These are phyloP conservation scores for Ochropleura leucogaster DNA, from an alignment of 2,888 invertebrate genomes.

Conservation along the genomic window DNA sequence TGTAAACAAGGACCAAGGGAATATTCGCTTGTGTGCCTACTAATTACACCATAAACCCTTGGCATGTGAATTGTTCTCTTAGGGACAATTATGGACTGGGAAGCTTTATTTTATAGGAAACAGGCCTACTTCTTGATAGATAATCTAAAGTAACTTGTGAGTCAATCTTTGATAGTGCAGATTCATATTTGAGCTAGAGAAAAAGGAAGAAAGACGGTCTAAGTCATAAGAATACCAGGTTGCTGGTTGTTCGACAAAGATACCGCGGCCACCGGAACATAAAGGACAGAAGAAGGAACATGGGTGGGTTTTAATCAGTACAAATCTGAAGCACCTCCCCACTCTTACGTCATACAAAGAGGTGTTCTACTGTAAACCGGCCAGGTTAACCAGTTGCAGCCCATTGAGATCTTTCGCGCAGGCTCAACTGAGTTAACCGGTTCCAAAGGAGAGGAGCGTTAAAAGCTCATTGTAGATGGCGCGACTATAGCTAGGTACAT, in stretches of 20 bases:
- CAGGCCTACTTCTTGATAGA: neutral
- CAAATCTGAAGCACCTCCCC: too few species aligned
- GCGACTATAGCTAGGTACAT: too few species aligned
- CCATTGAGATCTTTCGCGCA: too few species aligned
- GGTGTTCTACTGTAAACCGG: neutral
- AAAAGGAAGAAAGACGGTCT: neutral
- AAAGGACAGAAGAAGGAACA: too few species aligned
- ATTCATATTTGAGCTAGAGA: neutral
- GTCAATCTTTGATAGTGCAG: neutral
- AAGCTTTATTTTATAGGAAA: slow-evolving; percentile 10
- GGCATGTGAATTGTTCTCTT: slow-evolving; percentile 27
- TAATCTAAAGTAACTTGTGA: neutral
- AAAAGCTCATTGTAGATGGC: too few species aligned
- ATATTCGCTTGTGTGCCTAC: slow-evolving; percentile 42
- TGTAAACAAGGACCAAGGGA: slow-evolving; percentile 37
- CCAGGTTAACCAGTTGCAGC: too few species aligned
- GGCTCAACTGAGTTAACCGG: too few species aligned
- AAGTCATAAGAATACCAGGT: too few species aligned
- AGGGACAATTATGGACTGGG: neutral
- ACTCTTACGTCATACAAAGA: neutral
- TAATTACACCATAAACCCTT: slow-evolving; percentile 45
- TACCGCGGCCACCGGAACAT: too few species aligned
- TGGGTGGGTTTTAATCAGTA: too few species aligned
- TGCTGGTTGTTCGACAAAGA: too few species aligned
- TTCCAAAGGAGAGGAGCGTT: too few species aligned